These are phyloP conservation scores for Baccha elongata DNA, from an alignment of 2,888 invertebrate species.

Conservation along the genomic window DNA sequence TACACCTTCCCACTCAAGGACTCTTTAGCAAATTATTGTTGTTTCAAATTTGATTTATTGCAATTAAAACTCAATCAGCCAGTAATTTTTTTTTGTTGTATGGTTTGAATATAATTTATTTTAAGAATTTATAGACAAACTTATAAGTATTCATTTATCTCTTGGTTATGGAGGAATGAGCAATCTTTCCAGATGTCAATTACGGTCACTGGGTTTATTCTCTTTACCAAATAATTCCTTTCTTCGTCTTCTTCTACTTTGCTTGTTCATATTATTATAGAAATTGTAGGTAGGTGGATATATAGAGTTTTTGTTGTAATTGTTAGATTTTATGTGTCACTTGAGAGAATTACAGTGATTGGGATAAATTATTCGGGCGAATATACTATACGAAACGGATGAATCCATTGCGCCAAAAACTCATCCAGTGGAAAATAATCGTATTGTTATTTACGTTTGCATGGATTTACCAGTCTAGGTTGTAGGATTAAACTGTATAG, in stretches of 20 bases:
- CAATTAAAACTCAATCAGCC: conserved; percentile 65
- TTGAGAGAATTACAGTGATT: conserved; percentile 59
- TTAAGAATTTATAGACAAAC: conserved; percentile 19
- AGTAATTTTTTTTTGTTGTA: conserved; percentile 10
- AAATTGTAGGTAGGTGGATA: conserved; percentile 48
- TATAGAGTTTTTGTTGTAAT: conserved; percentile 50
- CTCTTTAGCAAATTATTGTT: neutral
- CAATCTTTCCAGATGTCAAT: conserved; percentile 52
- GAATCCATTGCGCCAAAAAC: conserved; percentile 31
- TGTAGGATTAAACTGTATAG: conserved; percentile 21
- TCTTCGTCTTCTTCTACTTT: conserved; percentile 13
- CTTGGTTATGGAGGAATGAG: conserved; percentile 10
- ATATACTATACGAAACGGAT: conserved; percentile 29
- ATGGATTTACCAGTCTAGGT: conserved; percentile 22
- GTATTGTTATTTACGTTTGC: conserved; percentile 56
- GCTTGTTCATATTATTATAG: conserved; percentile 43
- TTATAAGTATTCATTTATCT: conserved; percentile 16
- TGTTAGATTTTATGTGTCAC: conserved; percentile 68
- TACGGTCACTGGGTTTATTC: conserved; percentile 18
- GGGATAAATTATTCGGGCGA: conserved; percentile 63
- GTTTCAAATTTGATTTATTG: conserved; percentile 56
- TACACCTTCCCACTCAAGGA: neutral
- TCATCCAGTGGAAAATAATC: conserved; percentile 69
- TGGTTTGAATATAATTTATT: conserved; percentile 1
- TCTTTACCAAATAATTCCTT: neutral